Base-by-base conservation (phyloP, 2,888 invertebrate genomes). In the Dasypogon diadema region DNA sequence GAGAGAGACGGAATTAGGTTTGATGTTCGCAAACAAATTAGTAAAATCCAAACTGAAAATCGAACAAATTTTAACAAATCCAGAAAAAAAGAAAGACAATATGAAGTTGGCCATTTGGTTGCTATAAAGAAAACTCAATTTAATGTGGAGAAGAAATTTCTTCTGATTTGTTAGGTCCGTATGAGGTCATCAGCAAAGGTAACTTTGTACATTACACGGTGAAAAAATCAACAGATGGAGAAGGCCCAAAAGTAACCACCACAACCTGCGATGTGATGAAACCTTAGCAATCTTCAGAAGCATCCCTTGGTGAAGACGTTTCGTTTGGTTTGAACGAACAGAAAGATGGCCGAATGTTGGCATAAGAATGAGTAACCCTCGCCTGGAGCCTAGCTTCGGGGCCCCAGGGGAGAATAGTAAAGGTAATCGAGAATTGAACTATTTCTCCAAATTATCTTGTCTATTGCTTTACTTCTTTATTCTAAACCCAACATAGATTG, bases 41-140 rank as follows among this genome's bases (percentile, higher is more conserved):
- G 6, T 10, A 55, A 21, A 37, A 63, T 78, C 3, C 79, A 79
- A 75, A 68, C 46, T 14, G 79, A 80, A 70, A 78, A 80, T 65
- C 46, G 70, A 6, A 77, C 56, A 21, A 21, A 51, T 21, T 80
- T 76, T 58, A 76, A 79, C 58, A 76, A 72, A 63, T 75, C 21
- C 10, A 70, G 75, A 18, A 76, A 76, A 76, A 34, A 21, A 46
- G 77, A 76, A 21, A 54, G 42, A 34, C 68, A 48, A 2, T 58
- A 30, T 16, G 30, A 58, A 14, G 14, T 58, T n/a, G 58, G 58
- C 26, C 14, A 58, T 16, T 6, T 58, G 2, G 26, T 58, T 2
- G 58, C 58, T 16, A 58, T 58, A 2, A 58, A 30, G 4, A 58
- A 58, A 58, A 58, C 58, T 14, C 58, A 58, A 30, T 58, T 58